Evolutionary conservation across 2,888 invertebrate genomes (phyloP).

Genomic region (Coelogynopora nodosa): DNA sequence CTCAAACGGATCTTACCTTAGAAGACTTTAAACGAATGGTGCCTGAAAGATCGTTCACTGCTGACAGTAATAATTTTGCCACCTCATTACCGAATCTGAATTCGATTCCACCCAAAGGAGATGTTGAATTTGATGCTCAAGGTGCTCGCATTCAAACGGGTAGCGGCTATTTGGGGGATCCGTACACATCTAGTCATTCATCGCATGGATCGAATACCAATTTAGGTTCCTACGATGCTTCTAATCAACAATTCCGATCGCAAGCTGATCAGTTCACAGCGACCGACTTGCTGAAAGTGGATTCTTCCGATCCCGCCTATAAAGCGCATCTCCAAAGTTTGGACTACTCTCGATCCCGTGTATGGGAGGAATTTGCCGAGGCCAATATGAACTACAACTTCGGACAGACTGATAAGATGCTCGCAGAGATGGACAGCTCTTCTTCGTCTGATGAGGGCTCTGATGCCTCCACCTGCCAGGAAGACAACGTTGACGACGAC

Average conservation of each 20-base stretch:
- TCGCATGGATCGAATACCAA: background rate
- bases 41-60: background rate
- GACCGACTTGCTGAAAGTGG: background rate
- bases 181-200: background rate
- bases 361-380: background rate
- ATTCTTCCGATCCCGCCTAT: background rate
- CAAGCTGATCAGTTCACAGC: background rate
- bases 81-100: background rate
- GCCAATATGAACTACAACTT: background rate
- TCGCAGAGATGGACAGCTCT: background rate
- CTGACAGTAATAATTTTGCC: background rate
- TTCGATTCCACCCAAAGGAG: background rate
- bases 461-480: background rate
- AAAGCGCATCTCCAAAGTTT: background rate
- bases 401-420: background rate
- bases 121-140: background rate
- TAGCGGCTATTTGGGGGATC: background rate
- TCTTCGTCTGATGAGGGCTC: background rate
- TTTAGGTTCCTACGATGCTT: background rate
- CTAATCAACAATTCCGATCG: background rate
- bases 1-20: background rate
- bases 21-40: background rate
- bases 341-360: background rate
- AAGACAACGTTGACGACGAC: background rate
- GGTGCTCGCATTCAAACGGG: background rate